Conservation (phyloP, 2,113 vertebrate species). For the Callaeas wilsoni region DNA sequence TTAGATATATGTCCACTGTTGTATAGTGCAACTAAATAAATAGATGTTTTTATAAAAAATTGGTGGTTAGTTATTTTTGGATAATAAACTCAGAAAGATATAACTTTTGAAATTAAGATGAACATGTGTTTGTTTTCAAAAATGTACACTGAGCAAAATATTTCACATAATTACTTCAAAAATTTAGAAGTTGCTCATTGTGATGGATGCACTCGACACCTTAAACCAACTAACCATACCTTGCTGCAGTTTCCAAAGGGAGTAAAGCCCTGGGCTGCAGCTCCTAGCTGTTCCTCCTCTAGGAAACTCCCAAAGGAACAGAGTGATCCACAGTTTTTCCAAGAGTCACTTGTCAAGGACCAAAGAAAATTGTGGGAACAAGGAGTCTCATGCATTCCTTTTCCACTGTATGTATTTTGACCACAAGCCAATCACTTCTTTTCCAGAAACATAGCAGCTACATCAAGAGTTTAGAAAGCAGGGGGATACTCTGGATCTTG, state of each 20-base stretch:
- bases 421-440: not conserved
- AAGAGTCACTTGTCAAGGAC: not conserved
- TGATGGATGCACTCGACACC: not conserved
- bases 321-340: not conserved
- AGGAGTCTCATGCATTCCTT: not conserved
- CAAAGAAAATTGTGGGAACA: not conserved
- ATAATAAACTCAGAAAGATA: not conserved
- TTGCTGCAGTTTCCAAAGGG: not conserved
- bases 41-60: not conserved
- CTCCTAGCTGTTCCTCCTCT: not conserved
- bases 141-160: not conserved
- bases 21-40: not conserved
- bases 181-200: not conserved
- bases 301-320: not conserved
- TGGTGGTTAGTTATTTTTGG: not conserved
- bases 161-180: not conserved
- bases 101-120: not conserved
- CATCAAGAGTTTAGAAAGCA: not conserved
- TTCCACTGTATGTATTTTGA: not conserved
- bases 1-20: not conserved
- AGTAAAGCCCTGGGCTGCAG: not conserved
- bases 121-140: not conserved
- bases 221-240: not conserved
- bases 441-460: not conserved
- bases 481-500: not conserved